Evolutionary conservation across 2,888 invertebrate species (phyloP).

Genomic region (Caenorhabditis sinica): DNA sequence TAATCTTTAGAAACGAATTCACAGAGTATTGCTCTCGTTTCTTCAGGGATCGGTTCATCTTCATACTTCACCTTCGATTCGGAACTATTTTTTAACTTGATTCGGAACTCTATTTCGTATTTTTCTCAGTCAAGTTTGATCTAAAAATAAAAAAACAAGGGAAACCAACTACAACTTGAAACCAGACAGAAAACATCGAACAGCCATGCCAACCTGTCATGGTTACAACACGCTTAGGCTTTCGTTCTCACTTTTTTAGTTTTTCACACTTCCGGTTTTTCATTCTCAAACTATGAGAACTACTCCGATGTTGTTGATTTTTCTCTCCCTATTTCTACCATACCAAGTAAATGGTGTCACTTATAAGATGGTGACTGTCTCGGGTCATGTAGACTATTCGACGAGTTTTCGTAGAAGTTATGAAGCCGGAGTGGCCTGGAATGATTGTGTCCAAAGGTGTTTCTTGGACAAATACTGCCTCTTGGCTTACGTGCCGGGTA

Average conservation of each 20-base stretch:
- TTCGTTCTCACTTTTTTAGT: background rate
- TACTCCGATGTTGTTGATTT: background rate
- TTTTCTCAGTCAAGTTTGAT: no score
- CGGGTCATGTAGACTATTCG: background rate
- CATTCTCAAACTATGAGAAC: background rate
- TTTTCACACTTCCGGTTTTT: background rate
- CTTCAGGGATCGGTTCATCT: no score
- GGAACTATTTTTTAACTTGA: no score
- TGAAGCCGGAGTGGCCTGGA: background rate
- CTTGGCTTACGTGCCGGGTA: background rate
- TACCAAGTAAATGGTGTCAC: no score
- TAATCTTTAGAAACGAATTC: no score
- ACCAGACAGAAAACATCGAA: background rate
- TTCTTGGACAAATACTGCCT: background rate
- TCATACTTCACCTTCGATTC: no score
- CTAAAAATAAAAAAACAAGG: no score
- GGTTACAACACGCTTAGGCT: background rate
- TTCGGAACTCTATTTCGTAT: no score
- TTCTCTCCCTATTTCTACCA: background rate
- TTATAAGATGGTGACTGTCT: slow-evolving; percentile 5
- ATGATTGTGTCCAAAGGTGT: slow-evolving; percentile 1
- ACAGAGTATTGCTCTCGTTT: no score
- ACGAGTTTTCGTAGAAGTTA: background rate
- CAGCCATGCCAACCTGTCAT: background rate
- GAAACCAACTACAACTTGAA: no score